A percentile compares a stretch with the other conserved stretches of the same genome.
These are phyloP conservation scores for Cinclus cinclus DNA, from an alignment of 2,113 vertebrate genomes.

Conservation along the genomic window DNA sequence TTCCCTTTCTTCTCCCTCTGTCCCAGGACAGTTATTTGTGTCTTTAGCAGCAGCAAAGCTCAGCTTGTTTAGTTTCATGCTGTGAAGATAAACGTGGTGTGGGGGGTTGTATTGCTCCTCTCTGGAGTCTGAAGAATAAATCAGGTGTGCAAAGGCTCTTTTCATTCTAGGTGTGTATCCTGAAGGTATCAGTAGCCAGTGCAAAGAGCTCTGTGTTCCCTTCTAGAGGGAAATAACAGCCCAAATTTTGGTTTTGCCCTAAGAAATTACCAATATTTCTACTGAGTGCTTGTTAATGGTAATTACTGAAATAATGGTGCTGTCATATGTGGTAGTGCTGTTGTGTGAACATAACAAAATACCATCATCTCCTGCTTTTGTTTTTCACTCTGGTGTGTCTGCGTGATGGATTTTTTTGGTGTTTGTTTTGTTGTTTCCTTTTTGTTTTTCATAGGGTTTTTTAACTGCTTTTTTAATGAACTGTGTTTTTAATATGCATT, in stretches of 20 bases:
- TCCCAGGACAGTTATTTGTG: neutral
- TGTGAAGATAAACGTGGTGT: neutral
- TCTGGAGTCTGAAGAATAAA: neutral
- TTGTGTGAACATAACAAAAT: neutral
- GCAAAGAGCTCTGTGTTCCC: neutral
- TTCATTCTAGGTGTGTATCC: neutral
- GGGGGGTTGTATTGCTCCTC: neutral
- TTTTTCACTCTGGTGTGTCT: neutral
- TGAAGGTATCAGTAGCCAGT: neutral
- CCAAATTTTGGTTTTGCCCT: neutral
- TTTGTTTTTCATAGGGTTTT: neutral
- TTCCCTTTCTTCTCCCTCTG: neutral
- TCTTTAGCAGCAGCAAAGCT: neutral
- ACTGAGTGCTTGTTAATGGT: neutral
- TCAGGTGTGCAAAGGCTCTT: neutral
- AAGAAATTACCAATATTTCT: neutral
- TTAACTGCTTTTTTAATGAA: neutral
- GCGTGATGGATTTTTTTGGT: neutral
- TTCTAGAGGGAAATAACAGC: neutral
- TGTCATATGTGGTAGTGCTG: neutral
- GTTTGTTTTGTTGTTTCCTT: neutral
- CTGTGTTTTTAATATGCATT: neutral
- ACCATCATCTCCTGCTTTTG: conserved; percentile 1
- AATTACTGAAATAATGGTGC: neutral
- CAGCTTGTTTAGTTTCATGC: neutral